These are phyloP conservation scores for Todiramphus chloris DNA, from an alignment of 2,113 vertebrate species.

Conservation along the genomic window DNA sequence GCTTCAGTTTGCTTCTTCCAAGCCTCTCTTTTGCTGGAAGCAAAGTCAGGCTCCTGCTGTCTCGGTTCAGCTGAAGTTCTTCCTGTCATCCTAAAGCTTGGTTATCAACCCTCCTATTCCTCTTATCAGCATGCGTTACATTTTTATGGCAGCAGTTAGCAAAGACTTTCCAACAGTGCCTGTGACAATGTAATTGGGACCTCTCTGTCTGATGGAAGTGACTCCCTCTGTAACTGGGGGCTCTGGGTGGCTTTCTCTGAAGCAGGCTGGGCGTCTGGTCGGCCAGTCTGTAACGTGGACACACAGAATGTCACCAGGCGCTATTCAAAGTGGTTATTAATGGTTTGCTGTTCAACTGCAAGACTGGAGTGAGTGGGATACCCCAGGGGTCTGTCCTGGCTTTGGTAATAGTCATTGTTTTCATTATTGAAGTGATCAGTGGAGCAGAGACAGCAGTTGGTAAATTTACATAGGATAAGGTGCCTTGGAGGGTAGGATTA, in stretches of 20 bases:
- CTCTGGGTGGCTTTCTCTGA: background rate
- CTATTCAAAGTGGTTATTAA: background rate
- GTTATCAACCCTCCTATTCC: background rate
- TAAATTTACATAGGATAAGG: background rate
- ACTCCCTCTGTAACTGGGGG: background rate
- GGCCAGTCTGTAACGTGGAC: background rate
- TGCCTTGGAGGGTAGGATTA: background rate
- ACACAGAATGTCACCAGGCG: background rate
- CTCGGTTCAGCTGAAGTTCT: slow-evolving; percentile 14
- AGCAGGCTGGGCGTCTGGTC: background rate
- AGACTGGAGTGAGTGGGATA: background rate
- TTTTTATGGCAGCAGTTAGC: slow-evolving; percentile 19
- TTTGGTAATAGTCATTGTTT: slow-evolving; percentile 31
- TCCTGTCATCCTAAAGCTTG: background rate
- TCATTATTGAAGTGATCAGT: slow-evolving; percentile 30
- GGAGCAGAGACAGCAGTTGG: background rate
- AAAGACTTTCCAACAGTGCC: background rate
- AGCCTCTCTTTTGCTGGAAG: background rate
- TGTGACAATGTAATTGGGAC: background rate
- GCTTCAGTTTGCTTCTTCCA: background rate
- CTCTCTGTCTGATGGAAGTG: background rate
- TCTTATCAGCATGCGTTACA: background rate
- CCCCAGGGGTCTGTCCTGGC: background rate
- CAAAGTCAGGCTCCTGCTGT: background rate
- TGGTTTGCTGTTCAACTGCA: slow-evolving; percentile 27